A percentile compares a stretch with the other conserved stretches of the same genome.
These are phyloP conservation scores for Nesidiocoris tenuis DNA, from an alignment of 2,888 invertebrate genomes.

Conservation along the genomic window DNA sequence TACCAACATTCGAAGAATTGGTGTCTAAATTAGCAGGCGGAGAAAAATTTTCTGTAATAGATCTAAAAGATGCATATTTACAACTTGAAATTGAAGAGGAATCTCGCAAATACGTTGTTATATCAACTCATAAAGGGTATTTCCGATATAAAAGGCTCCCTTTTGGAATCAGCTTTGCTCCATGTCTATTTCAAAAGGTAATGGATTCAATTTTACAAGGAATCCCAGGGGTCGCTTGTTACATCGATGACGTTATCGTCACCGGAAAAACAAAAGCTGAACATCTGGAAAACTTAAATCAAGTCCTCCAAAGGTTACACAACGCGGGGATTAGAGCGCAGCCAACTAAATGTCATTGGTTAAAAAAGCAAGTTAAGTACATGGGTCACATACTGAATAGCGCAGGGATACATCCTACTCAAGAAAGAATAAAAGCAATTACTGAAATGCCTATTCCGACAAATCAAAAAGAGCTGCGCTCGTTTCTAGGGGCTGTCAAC, in stretches of 20 bases:
- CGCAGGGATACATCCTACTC: slow-evolving; percentile 4
- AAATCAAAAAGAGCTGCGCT: no score
- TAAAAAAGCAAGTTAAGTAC: slow-evolving; percentile 11
- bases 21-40: slow-evolving; percentile 6
- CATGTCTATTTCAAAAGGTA: slow-evolving; percentile 3
- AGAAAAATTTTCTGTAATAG: not conserved
- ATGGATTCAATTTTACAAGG: slow-evolving; percentile 3
- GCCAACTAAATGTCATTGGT: slow-evolving; percentile 9
- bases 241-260: no score
- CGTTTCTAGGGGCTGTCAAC: no score
- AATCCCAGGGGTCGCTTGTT: not conserved
- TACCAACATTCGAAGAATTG: slow-evolving; percentile 16
- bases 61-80: no score
- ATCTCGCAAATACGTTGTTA: not conserved
- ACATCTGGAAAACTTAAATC: not conserved
- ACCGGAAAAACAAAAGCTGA: not conserved
- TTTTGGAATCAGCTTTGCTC: no score
- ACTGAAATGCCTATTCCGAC: no score
- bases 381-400: slow-evolving; percentile 4
- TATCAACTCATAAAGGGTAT: slow-evolving; percentile 11
- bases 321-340: slow-evolving; percentile 4
- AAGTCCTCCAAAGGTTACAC: not conserved
- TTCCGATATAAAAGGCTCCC: slow-evolving; percentile 19
- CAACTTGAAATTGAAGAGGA: slow-evolving; percentile 5
- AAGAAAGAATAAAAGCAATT: slow-evolving; percentile 1